A percentile compares a stretch with the other conserved stretches of the same genome.
phyloP scores from a whole-genome alignment of 2,888 invertebrate genomes.

The Seira sanloemensis region DNA sequence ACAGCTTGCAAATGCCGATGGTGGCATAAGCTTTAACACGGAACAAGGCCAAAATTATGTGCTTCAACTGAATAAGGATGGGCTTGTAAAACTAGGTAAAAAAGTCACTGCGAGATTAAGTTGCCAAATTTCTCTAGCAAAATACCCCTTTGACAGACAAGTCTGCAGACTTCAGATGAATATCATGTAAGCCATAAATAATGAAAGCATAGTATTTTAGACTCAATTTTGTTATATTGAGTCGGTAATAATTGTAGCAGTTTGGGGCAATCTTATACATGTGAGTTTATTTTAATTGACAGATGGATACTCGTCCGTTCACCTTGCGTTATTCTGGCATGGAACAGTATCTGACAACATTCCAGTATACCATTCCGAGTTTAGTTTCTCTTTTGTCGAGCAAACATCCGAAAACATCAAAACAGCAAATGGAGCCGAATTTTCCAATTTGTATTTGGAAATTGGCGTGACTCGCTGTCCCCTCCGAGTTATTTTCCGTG shows the following conservation, averaged over 20 bases:
- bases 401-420: constrained; percentile 58
- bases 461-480: constrained; percentile 64
- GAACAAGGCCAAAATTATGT: background rate
- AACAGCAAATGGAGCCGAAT: constrained; percentile 61
- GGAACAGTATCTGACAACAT: constrained; percentile 63
- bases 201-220: background rate
- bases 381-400: constrained; percentile 51
- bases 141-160: constrained; percentile 71
- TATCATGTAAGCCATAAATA: constrained; percentile 66
- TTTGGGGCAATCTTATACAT: background rate
- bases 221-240: background rate
- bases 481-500: constrained; percentile 55
- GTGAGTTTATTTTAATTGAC: background rate
- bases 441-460: constrained; percentile 55
- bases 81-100: constrained; percentile 43
- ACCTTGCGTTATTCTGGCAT: constrained; percentile 68
- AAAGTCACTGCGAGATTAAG: constrained; percentile 56
- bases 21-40: constrained; percentile 25
- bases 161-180: constrained; percentile 62
- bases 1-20: constrained; percentile 58
- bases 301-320: constrained; percentile 68
- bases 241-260: constrained; percentile 3
- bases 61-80: constrained; percentile 50
- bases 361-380: constrained; percentile 63
- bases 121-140: constrained; percentile 66